Evolutionary conservation across 1,140 invertebrate genomes (phyloP).

Genomic region (Parapsyche elsis): DNA sequence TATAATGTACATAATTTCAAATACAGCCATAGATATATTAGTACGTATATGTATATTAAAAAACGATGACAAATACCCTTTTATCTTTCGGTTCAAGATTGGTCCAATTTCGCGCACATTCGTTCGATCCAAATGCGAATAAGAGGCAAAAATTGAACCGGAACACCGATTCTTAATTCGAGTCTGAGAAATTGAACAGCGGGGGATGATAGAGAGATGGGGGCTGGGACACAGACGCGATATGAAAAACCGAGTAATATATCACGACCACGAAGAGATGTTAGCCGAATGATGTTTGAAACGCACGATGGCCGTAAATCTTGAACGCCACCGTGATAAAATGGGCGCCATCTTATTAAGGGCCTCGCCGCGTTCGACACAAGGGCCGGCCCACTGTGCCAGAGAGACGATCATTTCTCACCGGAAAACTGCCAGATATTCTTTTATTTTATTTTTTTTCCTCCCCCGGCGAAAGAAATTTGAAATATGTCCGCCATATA

Average conservation of each 20-base stretch:
- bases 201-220: neutral
- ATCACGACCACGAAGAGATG: neutral
- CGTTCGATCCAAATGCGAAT: too few relatives aligned
- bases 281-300: conserved; percentile 13
- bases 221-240: neutral
- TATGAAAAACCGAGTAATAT: conserved; percentile 28
- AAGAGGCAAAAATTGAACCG: too few relatives aligned
- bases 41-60: too few relatives aligned
- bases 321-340: conserved; percentile 15
- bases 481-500: conserved; percentile 26
- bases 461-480: conserved; percentile 1
- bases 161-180: too few relatives aligned
- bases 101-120: too few relatives aligned
- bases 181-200: too few relatives aligned
- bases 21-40: too few relatives aligned
- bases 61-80: too few relatives aligned
- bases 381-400: neutral
- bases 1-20: too few relatives aligned
- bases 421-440: neutral
- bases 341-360: conserved; percentile 15
- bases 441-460: neutral
- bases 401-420: conserved; percentile 7
- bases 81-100: too few relatives aligned
- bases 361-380: neutral
- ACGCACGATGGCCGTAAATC: conserved; percentile 15